Evolutionary conservation across 1,140 invertebrate genomes (phyloP).

Genomic region (Ceratoteleas bidentatus): DNA sequence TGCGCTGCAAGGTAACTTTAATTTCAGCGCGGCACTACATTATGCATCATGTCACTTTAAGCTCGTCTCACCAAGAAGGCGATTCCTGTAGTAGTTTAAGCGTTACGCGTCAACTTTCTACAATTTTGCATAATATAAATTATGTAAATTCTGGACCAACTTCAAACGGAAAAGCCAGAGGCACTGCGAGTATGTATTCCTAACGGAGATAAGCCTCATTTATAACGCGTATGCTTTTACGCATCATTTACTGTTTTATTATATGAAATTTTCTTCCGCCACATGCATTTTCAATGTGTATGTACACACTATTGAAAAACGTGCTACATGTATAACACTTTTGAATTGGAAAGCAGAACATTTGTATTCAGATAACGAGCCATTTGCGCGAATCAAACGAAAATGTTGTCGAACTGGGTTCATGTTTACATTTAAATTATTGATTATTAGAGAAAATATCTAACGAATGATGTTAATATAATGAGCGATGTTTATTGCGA

Average conservation of each 20-base stretch:
- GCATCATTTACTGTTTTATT: slow-evolving; percentile 35
- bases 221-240: slow-evolving; percentile 55
- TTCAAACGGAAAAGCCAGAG: slow-evolving; percentile 60
- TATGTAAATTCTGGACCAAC: slow-evolving; percentile 66
- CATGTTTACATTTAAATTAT: too few relatives aligned
- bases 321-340: too few relatives aligned
- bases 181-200: slow-evolving; percentile 28
- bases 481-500: too few relatives aligned
- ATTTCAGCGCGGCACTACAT: slow-evolving; percentile 43
- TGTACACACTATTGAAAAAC: too few relatives aligned
- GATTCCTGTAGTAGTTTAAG: slow-evolving; percentile 54
- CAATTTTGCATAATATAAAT: slow-evolving; percentile 69
- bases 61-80: slow-evolving; percentile 40
- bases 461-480: too few relatives aligned
- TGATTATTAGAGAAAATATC: too few relatives aligned
- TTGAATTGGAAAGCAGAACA: too few relatives aligned
- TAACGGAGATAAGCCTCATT: slow-evolving; percentile 49
- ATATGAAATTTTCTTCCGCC: slow-evolving; percentile 19
- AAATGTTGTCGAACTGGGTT: too few relatives aligned
- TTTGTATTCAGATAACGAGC: too few relatives aligned
- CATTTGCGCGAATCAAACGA: too few relatives aligned
- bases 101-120: slow-evolving; percentile 57
- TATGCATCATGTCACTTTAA: slow-evolving; percentile 48
- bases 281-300: neutral
- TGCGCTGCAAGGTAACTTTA: slow-evolving; percentile 37